phyloP scores from a whole-genome alignment of 2,888 invertebrate genomes.

The Rhagium mordax region DNA sequence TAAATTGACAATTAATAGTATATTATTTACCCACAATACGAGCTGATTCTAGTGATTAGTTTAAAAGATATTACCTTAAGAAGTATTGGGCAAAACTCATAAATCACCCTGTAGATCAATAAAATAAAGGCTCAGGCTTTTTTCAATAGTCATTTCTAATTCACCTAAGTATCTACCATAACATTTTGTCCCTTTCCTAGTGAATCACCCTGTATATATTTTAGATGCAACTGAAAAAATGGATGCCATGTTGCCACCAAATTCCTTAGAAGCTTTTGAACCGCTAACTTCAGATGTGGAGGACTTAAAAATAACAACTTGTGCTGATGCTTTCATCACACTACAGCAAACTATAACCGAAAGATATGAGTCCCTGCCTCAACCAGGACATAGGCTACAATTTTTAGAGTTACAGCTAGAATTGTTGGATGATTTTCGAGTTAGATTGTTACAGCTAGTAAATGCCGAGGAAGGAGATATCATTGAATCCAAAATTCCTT shows the following conservation, averaged over 20 bases:
- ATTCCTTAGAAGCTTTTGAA: slow-evolving; percentile 78
- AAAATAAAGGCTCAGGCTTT: too few species aligned
- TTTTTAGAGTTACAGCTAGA: slow-evolving; percentile 93
- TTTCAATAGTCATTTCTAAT: too few species aligned
- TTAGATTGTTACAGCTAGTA: slow-evolving; percentile 87
- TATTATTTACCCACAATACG: too few species aligned
- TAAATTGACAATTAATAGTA: too few species aligned
- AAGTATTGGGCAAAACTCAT: too few species aligned
- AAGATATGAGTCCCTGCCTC: slow-evolving; percentile 85
- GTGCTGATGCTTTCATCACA: slow-evolving; percentile 90
- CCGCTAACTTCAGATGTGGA: slow-evolving; percentile 75
- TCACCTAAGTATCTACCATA: too few species aligned
- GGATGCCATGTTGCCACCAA: slow-evolving; percentile 85
- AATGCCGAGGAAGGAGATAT: slow-evolving; percentile 76
- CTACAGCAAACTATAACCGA: slow-evolving; percentile 90
- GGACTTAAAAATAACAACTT: slow-evolving; percentile 86
- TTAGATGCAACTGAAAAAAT: slow-evolving; percentile 92
- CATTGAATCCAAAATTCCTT: slow-evolving; percentile 74
- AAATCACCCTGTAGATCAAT: too few species aligned
- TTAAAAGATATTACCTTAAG: too few species aligned
- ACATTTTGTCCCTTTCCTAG: too few species aligned
- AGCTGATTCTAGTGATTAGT: too few species aligned
- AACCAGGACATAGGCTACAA: slow-evolving; percentile 88
- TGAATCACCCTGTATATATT: too few species aligned
- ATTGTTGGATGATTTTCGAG: slow-evolving; percentile 87